A percentile compares a stretch with the other conserved stretches of the same genome.
Conservation (phyloP, 2,888 invertebrate genomes). For the Agriopis marginaria region DNA sequence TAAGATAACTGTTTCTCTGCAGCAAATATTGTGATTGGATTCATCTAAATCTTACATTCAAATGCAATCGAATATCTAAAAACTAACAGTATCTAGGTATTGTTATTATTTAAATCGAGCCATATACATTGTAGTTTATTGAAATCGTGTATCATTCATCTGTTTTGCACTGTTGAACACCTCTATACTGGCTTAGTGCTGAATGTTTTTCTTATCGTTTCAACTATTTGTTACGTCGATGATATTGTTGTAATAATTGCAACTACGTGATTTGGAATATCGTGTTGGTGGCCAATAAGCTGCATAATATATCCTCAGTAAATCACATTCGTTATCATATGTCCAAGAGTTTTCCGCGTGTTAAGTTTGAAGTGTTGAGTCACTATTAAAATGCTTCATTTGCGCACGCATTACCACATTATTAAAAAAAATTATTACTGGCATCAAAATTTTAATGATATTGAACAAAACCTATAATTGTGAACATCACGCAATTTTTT, state of each 20-base stretch:
- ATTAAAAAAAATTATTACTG: slow-evolving; percentile 9
- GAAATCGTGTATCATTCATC: slow-evolving; percentile 5
- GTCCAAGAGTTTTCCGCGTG: slow-evolving; percentile 30
- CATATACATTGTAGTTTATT: slow-evolving; percentile 19
- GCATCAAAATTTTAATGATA: slow-evolving; percentile 7
- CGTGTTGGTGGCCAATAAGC: slow-evolving; percentile 52
- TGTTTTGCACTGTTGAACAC: slow-evolving; percentile 41
- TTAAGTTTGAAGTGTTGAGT: slow-evolving; percentile 14
- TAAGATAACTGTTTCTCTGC: slow-evolving; percentile 36
- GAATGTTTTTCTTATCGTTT: slow-evolving; percentile 12
- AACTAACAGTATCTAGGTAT: slow-evolving; percentile 38
- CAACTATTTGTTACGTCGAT: slow-evolving; percentile 17
- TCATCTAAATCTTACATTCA: slow-evolving; percentile 30
- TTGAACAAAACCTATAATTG: slow-evolving; percentile 10
- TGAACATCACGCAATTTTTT: slow-evolving; percentile 16
- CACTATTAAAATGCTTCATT: slow-evolving; percentile 19
- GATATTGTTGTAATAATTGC: slow-evolving; percentile 46
- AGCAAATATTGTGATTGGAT: slow-evolving; percentile 40
- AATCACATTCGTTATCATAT: slow-evolving; percentile 40
- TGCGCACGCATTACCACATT: slow-evolving; percentile 15
- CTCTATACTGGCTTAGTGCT: slow-evolving; percentile 38
- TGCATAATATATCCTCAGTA: slow-evolving; percentile 34
- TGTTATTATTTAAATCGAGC: slow-evolving; percentile 7
- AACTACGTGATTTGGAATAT: slow-evolving; percentile 49
- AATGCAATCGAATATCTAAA: slow-evolving; percentile 41